These are phyloP conservation scores for Malurus melanocephalus DNA, from an alignment of 2,113 vertebrate species.

Conservation along the genomic window DNA sequence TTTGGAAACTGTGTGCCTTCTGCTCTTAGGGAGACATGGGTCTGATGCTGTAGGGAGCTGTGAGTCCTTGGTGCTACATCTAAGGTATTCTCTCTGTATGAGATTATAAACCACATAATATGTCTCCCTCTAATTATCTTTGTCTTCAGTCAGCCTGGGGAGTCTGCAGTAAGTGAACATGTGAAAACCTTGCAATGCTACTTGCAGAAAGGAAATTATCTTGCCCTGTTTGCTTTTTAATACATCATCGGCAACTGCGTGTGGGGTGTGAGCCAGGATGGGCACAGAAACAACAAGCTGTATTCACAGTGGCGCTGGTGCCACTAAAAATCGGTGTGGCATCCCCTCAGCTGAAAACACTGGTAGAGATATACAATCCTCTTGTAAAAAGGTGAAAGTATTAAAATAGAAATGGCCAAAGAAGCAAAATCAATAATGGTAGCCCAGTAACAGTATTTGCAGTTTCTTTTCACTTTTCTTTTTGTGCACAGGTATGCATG, in stretches of 20 bases:
- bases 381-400: background rate
- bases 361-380: background rate
- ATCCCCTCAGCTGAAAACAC: background rate
- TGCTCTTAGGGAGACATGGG: background rate
- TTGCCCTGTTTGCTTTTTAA: background rate
- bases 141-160: background rate
- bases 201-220: background rate
- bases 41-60: background rate
- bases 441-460: background rate
- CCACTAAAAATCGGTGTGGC: background rate
- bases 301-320: background rate
- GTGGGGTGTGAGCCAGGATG: background rate
- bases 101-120: background rate
- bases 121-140: background rate
- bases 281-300: background rate
- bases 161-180: background rate
- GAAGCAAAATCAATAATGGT: background rate
- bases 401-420: background rate
- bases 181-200: background rate
- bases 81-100: background rate
- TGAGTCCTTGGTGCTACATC: background rate
- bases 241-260: fast-evolving
- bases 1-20: background rate
- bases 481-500: background rate
- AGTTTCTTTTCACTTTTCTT: background rate